These are phyloP conservation scores for Villa cingulata DNA, from an alignment of 2,888 invertebrate species.

Conservation along the genomic window DNA sequence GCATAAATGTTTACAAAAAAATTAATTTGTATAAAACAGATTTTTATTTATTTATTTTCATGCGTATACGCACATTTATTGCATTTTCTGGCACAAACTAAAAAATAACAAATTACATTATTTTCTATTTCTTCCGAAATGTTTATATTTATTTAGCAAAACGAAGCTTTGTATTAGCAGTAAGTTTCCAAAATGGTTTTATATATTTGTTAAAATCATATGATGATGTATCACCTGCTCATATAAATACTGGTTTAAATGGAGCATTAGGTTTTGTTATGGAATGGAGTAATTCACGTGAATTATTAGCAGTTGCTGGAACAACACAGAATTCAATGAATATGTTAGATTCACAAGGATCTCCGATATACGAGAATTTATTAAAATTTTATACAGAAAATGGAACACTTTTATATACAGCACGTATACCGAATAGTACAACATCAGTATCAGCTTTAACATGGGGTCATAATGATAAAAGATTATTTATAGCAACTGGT, in stretches of 20 bases:
- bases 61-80: too few species aligned
- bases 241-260: slow-evolving; percentile 68
- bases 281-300: slow-evolving; percentile 95
- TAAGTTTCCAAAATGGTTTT: slow-evolving; percentile 78
- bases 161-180: slow-evolving; percentile 66
- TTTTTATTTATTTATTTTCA: too few species aligned
- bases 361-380: slow-evolving; percentile 57
- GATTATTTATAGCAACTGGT: slow-evolving; percentile 87
- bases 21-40: too few species aligned
- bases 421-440: slow-evolving; percentile 61
- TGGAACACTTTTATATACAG: slow-evolving; percentile 68
- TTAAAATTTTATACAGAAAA: slow-evolving; percentile 84
- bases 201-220: slow-evolving; percentile 80
- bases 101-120: too few species aligned
- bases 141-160: slow-evolving; percentile 41
- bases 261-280: slow-evolving; percentile 65
- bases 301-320: slow-evolving; percentile 84
- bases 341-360: slow-evolving; percentile 27
- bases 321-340: slow-evolving; percentile 37
- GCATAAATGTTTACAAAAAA: too few species aligned
- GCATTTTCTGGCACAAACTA: too few species aligned
- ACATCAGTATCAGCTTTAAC: slow-evolving; percentile 81
- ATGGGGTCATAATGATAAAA: slow-evolving; percentile 96
- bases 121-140: too few species aligned
- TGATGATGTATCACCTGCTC: slow-evolving; percentile 84